A percentile compares a stretch with the other conserved stretches of the same genome.
These are phyloP conservation scores for Diorhabda carinulata DNA, from an alignment of 1,140 invertebrate species.

Conservation along the genomic window DNA sequence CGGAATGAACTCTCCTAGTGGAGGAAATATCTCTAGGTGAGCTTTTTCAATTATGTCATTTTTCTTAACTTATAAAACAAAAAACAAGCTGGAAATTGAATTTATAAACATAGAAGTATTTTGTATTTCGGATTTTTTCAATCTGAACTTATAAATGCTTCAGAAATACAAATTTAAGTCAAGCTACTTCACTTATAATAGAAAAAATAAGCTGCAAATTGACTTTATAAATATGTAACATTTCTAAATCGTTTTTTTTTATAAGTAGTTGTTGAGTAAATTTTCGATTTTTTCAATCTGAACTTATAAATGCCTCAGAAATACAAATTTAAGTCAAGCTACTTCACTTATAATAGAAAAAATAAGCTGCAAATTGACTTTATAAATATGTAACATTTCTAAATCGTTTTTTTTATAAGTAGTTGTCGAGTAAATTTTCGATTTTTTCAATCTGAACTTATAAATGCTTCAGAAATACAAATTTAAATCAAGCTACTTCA, in stretches of 20 bases:
- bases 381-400: not conserved
- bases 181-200: not conserved
- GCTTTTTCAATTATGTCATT: not conserved
- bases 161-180: not conserved
- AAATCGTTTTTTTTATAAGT: not conserved
- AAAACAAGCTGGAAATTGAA: not conserved
- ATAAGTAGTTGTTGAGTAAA: too few species aligned
- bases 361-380: not conserved
- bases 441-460: not conserved
- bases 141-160: not conserved
- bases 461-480: not conserved
- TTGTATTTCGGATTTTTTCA: not conserved
- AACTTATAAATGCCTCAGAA: not conserved
- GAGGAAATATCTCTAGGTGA: conserved; percentile 34
- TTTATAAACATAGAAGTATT: not conserved
- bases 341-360: not conserved
- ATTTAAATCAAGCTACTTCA: not conserved
- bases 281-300: not conserved
- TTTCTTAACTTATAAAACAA: not conserved
- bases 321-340: not conserved
- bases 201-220: not conserved
- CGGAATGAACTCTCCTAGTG: conserved; percentile 21
- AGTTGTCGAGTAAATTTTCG: not conserved
- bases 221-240: not conserved
- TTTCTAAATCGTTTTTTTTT: not conserved